These are phyloP conservation scores for Coleophora flavipennella DNA, from an alignment of 2,888 invertebrate genomes.

Conservation along the genomic window DNA sequence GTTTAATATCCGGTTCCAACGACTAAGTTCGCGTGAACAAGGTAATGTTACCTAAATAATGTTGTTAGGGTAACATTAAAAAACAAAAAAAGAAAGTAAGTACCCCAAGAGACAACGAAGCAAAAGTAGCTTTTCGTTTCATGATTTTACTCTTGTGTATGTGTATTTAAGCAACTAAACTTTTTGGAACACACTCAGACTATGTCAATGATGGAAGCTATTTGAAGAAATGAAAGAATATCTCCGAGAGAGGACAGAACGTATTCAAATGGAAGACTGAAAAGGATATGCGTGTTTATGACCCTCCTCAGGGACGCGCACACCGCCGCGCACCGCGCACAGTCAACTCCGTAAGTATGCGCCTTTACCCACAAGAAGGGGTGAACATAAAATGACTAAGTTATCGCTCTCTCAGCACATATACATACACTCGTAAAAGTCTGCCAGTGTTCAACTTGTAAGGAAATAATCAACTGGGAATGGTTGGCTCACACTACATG, in stretches of 20 bases:
- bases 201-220: neutral
- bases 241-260: conserved; percentile 30
- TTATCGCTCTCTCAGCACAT: conserved; percentile 68
- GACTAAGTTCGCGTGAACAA: no score
- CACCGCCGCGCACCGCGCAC: no score
- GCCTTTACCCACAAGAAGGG: conserved; percentile 42
- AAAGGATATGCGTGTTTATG: conserved; percentile 64
- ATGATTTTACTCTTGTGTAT: no score
- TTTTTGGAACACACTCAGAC: no score
- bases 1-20: no score
- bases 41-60: no score
- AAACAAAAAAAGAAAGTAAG: no score
- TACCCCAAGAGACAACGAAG: no score
- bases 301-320: conserved; percentile 51
- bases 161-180: conserved; percentile 13
- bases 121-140: no score
- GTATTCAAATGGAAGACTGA: conserved; percentile 55
- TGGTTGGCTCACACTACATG: conserved; percentile 37
- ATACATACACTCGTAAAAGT: conserved; percentile 60
- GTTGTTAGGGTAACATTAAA: no score
- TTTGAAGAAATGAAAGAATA: conserved; percentile 21
- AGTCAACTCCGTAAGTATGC: conserved; percentile 53
- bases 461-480: conserved; percentile 64
- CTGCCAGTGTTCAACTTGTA: conserved; percentile 54
- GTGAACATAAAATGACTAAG: conserved; percentile 70